Percentiles rank a stretch among this genome's conserved stretches.
phyloP scores from a whole-genome alignment of 2,888 invertebrate genomes.

The Macrosiphum euphorbiae region DNA sequence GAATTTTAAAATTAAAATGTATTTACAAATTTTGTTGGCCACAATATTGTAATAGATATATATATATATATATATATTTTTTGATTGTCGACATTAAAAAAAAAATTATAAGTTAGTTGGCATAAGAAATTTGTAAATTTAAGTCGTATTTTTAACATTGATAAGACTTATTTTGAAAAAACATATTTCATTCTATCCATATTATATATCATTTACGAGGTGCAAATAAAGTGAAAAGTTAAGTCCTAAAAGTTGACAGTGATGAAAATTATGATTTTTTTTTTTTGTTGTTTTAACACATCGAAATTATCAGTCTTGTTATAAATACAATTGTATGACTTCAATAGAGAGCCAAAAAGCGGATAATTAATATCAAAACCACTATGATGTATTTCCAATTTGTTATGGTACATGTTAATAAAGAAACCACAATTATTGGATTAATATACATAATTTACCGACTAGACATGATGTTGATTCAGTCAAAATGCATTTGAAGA shows the following conservation, averaged over 20 bases:
- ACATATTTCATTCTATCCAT: constrained; percentile 37
- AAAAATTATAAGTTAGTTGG: constrained; percentile 46
- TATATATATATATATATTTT: not conserved
- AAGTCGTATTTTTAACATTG: constrained; percentile 33
- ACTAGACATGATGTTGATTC: constrained; percentile 47
- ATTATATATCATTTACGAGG: constrained; percentile 17
- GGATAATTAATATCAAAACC: constrained; percentile 18
- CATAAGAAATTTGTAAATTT: constrained; percentile 31
- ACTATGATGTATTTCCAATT: constrained; percentile 19
- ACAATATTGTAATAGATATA: constrained; percentile 55
- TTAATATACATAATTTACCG: constrained; percentile 44
- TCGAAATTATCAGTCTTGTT: constrained; percentile 62
- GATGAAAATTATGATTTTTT: constrained; percentile 35
- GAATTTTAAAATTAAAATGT: constrained; percentile 33
- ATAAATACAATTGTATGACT: constrained; percentile 52
- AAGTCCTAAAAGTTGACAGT: constrained; percentile 40
- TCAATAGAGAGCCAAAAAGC: constrained; percentile 40
- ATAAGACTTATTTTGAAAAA: constrained; percentile 37
- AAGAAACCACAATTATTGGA: constrained; percentile 9
- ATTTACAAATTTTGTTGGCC: constrained; percentile 63
- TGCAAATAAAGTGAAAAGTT: constrained; percentile 21
- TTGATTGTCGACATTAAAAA: constrained; percentile 60
- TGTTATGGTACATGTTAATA: not conserved
- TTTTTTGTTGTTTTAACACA: constrained; percentile 49
- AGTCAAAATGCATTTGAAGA: constrained; percentile 25